Conservation (phyloP, 2,797 vertebrate species). For the Apogon hyalosoma region DNA sequence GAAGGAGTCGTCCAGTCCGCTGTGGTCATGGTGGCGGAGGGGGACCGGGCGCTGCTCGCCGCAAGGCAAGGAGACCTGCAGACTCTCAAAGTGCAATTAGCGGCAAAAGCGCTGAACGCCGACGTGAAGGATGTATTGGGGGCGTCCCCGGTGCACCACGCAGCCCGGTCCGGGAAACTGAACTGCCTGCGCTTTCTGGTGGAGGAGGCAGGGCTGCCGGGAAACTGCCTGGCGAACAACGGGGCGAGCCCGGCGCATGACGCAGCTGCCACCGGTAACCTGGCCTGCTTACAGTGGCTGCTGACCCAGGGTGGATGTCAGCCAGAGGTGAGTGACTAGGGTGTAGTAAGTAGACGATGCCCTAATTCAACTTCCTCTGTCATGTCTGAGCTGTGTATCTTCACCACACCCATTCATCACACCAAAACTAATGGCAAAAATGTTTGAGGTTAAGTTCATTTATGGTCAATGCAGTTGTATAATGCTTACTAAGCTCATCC, state of each 20-base stretch:
- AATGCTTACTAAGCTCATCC: too few species aligned
- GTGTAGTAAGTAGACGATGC: slow-evolving; percentile 3
- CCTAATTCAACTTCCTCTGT: slow-evolving; percentile 23
- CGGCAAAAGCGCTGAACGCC: slow-evolving; percentile 77
- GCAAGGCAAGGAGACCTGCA: slow-evolving; percentile 91
- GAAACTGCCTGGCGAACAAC: slow-evolving; percentile 87
- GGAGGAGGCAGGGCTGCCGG: slow-evolving; percentile 87
- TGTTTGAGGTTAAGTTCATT: too few species aligned
- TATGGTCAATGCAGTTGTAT: too few species aligned
- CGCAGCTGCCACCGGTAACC: slow-evolving; percentile 94
- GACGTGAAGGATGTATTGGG: slow-evolving; percentile 88
- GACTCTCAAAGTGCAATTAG: slow-evolving; percentile 83
- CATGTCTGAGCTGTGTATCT: slow-evolving; percentile 10
- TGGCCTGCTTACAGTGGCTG: slow-evolving; percentile 94
- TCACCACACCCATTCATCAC: not conserved
- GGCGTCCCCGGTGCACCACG: slow-evolving; percentile 91
- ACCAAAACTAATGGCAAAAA: too few species aligned
- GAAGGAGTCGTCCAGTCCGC: slow-evolving; percentile 30
- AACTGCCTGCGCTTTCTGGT: slow-evolving; percentile 91
- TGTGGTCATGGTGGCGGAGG: slow-evolving; percentile 86
- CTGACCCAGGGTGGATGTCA: slow-evolving; percentile 89
- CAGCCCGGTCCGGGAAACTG: slow-evolving; percentile 91
- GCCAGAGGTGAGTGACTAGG: slow-evolving; percentile 84
- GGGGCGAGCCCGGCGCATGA: slow-evolving; percentile 95
- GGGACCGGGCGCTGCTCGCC: slow-evolving; percentile 88